Evolutionary conservation across 2,888 invertebrate species (phyloP), one percentile per base, ranked within the genome.

Genomic region (Drosophila parthenogenetica): DNA sequence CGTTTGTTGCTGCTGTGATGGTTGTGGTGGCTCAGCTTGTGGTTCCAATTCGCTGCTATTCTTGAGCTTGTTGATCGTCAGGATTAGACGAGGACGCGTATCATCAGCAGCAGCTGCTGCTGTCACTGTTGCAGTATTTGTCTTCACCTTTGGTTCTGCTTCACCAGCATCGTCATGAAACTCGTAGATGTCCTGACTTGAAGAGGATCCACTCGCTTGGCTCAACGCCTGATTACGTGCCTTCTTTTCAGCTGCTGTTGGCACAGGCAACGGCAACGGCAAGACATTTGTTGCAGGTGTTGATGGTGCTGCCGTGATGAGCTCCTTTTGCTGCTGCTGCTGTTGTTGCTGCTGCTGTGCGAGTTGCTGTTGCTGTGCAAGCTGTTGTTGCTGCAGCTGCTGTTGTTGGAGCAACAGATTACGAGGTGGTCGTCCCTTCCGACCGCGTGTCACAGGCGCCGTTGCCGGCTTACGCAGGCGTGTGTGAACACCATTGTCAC

Each of bases 121-220:
- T 5, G 73, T 22, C 22, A 60, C 53, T 0, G 67, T 63, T 2
- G 65, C 64, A 1, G 67, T 39, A 42, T 69, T 39, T 29, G 59
- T 17, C 50, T 83, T 88, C 1, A 65, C 63, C 48, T 92, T 92
- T 16, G 93, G 93, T 89, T 96, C 96, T 0, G 79, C 42, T 88
- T 98, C 97, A 42, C 96, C 96, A 5, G 97, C 96, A 91, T 98
- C 98, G 89, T 98, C 98, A 79, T 96, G 95, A 90, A 98, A 98
- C 91, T 98, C 98, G 90, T 98, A 98, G 3, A 98, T 94, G 89
- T 98, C 98, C 10, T 96, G 95, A 67, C 90, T 90, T 54, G 77
- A 69, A 16, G 49, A 49, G 3, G 49, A 49, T 17, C 61, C 73
- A 19, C 60, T 66, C 2, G 73, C 46, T 88, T 83, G 68, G 79